Percentiles rank a stretch among this genome's conserved stretches.
These are phyloP conservation scores for Silvanus unidentatus DNA, from an alignment of 2,888 invertebrate species.

Conservation along the genomic window DNA sequence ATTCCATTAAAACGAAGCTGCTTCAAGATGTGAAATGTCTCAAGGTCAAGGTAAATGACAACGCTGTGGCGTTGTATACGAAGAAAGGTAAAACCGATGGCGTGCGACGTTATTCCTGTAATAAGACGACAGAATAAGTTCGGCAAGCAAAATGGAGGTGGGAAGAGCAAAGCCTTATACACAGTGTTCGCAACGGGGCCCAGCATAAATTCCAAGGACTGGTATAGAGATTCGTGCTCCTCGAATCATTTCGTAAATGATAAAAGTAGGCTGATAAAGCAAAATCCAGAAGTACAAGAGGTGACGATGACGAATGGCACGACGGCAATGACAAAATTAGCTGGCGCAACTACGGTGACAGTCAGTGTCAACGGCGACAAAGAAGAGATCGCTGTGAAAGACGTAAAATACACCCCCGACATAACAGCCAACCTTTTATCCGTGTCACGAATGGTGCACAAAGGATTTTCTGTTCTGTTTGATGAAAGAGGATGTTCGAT, in stretches of 20 bases:
- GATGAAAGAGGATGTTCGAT: conserved; percentile 15
- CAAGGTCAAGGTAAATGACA: background rate
- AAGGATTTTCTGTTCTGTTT: conserved; percentile 20
- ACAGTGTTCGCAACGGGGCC: conserved; percentile 19
- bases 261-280: background rate
- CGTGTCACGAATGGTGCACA: conserved; percentile 21
- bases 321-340: conserved; percentile 17
- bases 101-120: background rate
- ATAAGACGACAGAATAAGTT: background rate
- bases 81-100: conserved; percentile 1
- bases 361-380: conserved; percentile 5
- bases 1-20: conserved; percentile 29
- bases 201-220: background rate
- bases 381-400: conserved; percentile 9
- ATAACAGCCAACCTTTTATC: conserved; percentile 21
- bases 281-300: conserved; percentile 11
- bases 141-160: background rate
- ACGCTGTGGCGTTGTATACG: conserved; percentile 11
- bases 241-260: background rate
- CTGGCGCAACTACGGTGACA: conserved; percentile 20
- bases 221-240: background rate
- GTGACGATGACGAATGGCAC: conserved; percentile 18
- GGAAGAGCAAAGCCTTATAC: conserved; percentile 16
- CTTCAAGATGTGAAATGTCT: conserved; percentile 9
- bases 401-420: conserved; percentile 17